These are phyloP conservation scores for Lethenteron reissneri DNA, from an alignment of 2,113 vertebrate species.

Conservation along the genomic window DNA sequence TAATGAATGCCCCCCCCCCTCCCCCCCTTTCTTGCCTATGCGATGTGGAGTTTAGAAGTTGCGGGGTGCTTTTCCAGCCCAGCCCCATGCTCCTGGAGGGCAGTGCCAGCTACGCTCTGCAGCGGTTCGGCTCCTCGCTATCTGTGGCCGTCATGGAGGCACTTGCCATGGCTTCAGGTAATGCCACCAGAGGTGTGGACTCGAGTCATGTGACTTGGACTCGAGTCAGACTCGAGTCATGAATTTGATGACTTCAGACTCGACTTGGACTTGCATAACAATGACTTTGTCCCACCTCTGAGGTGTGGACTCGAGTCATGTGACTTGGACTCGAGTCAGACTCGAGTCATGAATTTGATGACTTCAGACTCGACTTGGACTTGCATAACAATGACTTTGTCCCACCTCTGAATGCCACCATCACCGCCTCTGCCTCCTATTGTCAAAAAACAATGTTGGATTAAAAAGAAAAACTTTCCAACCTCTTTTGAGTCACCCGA, in stretches of 20 bases:
- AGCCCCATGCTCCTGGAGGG: slow-evolving; percentile 37
- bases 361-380: too few species aligned
- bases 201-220: too few species aligned
- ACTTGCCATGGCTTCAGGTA: slow-evolving; percentile 50
- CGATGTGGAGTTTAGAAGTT: too few species aligned
- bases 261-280: too few species aligned
- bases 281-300: too few species aligned
- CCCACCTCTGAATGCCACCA: too few species aligned
- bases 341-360: too few species aligned
- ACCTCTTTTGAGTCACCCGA: slow-evolving; percentile 3
- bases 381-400: too few species aligned
- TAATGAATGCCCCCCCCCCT: slow-evolving; percentile 45
- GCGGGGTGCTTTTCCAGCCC: slow-evolving; percentile 14
- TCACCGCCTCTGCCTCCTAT: background rate
- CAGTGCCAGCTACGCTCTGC: slow-evolving; percentile 51
- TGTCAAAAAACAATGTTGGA: background rate
- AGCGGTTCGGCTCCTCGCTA: slow-evolving; percentile 60
- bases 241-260: too few species aligned
- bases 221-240: too few species aligned
- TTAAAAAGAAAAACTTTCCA: background rate
- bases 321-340: too few species aligned
- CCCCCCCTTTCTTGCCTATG: slow-evolving; percentile 16
- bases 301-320: too few species aligned
- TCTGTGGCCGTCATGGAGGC: slow-evolving; percentile 92
- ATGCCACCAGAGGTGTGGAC: background rate